phyloP scores from a whole-genome alignment of 2,113 vertebrate genomes.

The Pachypanchax playfairii region DNA sequence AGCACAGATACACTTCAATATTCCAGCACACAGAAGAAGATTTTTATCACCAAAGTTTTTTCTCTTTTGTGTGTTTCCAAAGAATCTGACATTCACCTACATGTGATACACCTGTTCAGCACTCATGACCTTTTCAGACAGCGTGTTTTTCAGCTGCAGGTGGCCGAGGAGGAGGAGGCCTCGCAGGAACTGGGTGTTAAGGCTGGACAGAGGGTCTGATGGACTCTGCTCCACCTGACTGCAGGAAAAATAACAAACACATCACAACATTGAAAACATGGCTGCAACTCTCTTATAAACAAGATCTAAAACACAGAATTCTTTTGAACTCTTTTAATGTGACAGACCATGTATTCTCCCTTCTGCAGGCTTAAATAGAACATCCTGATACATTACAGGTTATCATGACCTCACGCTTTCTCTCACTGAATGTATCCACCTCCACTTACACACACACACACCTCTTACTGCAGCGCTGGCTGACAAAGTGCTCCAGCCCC shows the following conservation, averaged over 20 bases:
- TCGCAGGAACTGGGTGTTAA: constrained; percentile 66
- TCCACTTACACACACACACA: constrained; percentile 42
- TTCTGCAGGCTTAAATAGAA: constrained; percentile 24
- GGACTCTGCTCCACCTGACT: constrained; percentile 54
- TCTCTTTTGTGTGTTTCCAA: background rate
- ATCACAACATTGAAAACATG: background rate
- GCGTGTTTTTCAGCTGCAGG: constrained; percentile 51
- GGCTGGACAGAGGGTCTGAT: constrained; percentile 57
- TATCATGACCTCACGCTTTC: constrained; percentile 33
- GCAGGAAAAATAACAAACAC: constrained; percentile 2
- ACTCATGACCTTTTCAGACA: constrained; percentile 50
- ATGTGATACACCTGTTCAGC: constrained; percentile 69
- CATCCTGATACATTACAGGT: constrained; percentile 21
- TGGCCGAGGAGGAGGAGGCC: constrained; percentile 71
- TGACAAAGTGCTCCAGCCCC: constrained; percentile 73
- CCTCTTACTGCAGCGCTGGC: constrained; percentile 58
- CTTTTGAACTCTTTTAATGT: no score
- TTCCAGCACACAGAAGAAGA: constrained; percentile 32
- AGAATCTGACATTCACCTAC: constrained; percentile 48
- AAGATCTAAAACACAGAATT: background rate
- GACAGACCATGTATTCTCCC: background rate
- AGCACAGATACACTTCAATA: constrained; percentile 61
- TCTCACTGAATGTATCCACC: constrained; percentile 33
- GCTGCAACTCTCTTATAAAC: background rate
- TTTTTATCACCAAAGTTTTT: background rate